Conservation (phyloP, 92 coral and sea anemone species). For the Metridium senile region DNA sequence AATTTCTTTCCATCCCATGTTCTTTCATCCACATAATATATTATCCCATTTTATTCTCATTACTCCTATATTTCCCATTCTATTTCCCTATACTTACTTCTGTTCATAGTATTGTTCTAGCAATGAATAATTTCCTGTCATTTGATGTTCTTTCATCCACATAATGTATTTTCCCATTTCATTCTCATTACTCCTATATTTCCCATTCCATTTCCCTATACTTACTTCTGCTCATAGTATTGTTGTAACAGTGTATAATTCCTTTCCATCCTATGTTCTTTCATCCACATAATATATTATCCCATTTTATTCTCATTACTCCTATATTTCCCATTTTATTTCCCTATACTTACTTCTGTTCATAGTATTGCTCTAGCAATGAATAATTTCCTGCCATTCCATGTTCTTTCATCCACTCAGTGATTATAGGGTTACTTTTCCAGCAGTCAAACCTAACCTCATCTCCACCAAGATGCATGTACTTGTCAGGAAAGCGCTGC, state of each 20-base stretch:
- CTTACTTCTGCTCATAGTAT: constrained; percentile 70
- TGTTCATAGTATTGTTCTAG: constrained; percentile 92
- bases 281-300: too few relatives aligned
- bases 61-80: too few relatives aligned
- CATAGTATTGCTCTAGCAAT: constrained; percentile 87
- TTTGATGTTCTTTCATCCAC: constrained; percentile 90
- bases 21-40: too few relatives aligned
- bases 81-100: constrained; percentile 65
- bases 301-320: too few relatives aligned
- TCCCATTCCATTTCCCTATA: neutral
- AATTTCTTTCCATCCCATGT: too few relatives aligned
- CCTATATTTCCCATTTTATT: too few relatives aligned
- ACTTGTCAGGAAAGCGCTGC: constrained; percentile 75
- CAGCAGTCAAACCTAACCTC: constrained; percentile 87
- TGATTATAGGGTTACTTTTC: constrained; percentile 87
- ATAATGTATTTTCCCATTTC: constrained; percentile 39
- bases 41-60: too few relatives aligned
- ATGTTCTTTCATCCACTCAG: constrained; percentile 84
- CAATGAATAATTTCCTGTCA: constrained; percentile 79
- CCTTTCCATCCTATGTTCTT: neutral
- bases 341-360: constrained; percentile 71
- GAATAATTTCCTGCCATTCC: constrained; percentile 88
- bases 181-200: too few relatives aligned
- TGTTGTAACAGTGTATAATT: neutral
- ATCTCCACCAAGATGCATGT: constrained; percentile 96